phyloP scores from a whole-genome alignment of 1,140 invertebrate genomes.

The Portunus trituberculatus region DNA sequence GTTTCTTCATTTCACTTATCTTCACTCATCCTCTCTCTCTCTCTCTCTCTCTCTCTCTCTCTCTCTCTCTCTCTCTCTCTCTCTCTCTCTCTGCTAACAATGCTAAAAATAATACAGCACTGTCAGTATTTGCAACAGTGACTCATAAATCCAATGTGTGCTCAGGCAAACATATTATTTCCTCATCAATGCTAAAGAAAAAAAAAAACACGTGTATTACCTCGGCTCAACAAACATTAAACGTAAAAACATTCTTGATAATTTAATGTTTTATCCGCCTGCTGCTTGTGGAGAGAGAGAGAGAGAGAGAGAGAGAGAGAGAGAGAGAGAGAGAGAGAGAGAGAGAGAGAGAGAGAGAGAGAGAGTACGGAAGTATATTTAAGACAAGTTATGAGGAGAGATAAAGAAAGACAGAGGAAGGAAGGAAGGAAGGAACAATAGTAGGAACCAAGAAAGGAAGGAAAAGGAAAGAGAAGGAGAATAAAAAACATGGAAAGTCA shows the following conservation, averaged over 20 bases:
- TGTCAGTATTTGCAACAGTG: no score
- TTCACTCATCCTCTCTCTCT: not conserved
- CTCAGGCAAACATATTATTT: no score
- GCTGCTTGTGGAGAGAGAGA: not conserved
- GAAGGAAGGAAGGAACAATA: not conserved
- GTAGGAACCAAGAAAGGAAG: not conserved
- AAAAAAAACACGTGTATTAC: no score
- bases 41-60: constrained; percentile 2
- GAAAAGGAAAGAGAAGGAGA: not conserved
- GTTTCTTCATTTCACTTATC: not conserved
- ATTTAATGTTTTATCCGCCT: no score
- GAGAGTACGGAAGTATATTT: not conserved
- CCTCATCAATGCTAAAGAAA: no score
- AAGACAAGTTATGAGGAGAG: not conserved
- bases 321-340: no score
- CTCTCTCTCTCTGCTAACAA: no score
- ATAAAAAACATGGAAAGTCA: not conserved
- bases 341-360: not conserved
- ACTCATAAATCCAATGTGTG: no score
- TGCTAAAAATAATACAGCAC: no score
- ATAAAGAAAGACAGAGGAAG: not conserved
- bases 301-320: not conserved
- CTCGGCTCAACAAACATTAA: no score
- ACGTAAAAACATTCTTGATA: no score
- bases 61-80: not conserved